Base-by-base conservation (phyloP, 2,888 invertebrate genomes). In the Lampropteryx suffumata region DNA sequence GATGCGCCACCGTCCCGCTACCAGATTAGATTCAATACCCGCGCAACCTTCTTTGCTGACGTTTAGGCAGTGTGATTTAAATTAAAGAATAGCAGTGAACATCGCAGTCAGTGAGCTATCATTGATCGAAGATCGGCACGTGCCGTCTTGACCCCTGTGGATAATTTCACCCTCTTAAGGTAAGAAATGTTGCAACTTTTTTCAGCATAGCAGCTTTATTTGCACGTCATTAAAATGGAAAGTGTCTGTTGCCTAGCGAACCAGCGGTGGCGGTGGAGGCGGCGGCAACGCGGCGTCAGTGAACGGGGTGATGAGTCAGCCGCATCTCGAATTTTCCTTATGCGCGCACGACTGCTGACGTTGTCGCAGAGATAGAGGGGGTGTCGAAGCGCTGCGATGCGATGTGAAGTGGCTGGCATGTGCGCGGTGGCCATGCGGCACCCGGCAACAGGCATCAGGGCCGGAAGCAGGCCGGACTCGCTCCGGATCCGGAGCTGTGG, bases 321-420 rank as follows among this genome's bases (percentile, higher is more conserved):
- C 71, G 77, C 80, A 79, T 85, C 86, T 85, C 84, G 86, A 88
- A 85, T 84, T 84, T 87, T 88, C 85, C 81, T 84, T 83, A 82
- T 78, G 77, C 76, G 76, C 72, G 68, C 74, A 73, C 76, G 73
- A 79, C 74, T 76, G 70, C 72, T 77, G 75, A 63, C 67, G 76
- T 71, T 76, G 72, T 79, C 72, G 41, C 39, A 47, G 14, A 26
- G 42, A 74, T 73, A 73, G 77, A 72, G 73, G 73, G 76, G 76
- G 73, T 76, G 73, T 65, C 65, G 72, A 63, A 70, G 62, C 59
- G 71, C 57, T 61, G 64, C 62, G 66, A 65, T 61, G 62, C 61
- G 17, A 2, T 17, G 64, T 62, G 43, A 41, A 43, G 44, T 44
- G 47, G 43, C 21, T 32, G 40, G 33, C 71, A 67, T 64, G 64